phyloP scores from a whole-genome alignment of 2,888 invertebrate genomes.

The Petrophora chlorosata region DNA sequence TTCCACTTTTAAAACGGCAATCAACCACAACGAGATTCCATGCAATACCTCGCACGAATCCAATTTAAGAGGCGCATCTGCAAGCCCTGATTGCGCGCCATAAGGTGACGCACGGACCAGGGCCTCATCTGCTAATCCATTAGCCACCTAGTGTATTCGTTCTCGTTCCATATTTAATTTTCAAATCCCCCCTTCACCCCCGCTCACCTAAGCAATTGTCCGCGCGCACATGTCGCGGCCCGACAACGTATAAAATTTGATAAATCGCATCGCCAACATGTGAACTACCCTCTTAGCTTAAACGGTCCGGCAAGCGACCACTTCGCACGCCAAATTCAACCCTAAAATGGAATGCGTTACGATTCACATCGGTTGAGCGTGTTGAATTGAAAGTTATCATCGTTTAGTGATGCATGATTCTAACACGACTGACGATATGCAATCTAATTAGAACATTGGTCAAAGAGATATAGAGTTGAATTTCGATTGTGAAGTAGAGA shows the following conservation, averaged over 20 bases:
- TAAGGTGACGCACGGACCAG: slow-evolving; percentile 58
- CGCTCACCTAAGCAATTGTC: slow-evolving; percentile 69
- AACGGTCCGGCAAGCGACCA: slow-evolving; percentile 55
- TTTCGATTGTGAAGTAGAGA: slow-evolving; percentile 40
- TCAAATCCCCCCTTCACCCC: slow-evolving; percentile 42
- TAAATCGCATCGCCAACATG: slow-evolving; percentile 82
- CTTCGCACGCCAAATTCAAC: slow-evolving; percentile 38
- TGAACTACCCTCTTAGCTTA: slow-evolving; percentile 82
- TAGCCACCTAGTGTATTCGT: slow-evolving; percentile 66
- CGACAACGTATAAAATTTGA: slow-evolving; percentile 79
- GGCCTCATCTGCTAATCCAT: slow-evolving; percentile 77
- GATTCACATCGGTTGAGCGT: slow-evolving; percentile 35
- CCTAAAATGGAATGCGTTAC: slow-evolving; percentile 29
- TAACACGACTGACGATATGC: slow-evolving; percentile 27
- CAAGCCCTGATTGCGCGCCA: slow-evolving; percentile 66
- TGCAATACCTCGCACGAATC: slow-evolving; percentile 46
- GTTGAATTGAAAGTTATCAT: slow-evolving; percentile 62
- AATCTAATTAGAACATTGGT: slow-evolving; percentile 38
- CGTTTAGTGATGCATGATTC: slow-evolving; percentile 54
- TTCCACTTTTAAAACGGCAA: slow-evolving; percentile 29
- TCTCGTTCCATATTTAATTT: slow-evolving; percentile 78
- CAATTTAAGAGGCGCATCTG: slow-evolving; percentile 68
- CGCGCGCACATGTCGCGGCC: slow-evolving; percentile 79
- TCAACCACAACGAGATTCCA: slow-evolving; percentile 28
- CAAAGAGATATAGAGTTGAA: slow-evolving; percentile 31